phyloP scores from a whole-genome alignment of 2,113 vertebrate species.

The Odobenus rosmarus region DNA sequence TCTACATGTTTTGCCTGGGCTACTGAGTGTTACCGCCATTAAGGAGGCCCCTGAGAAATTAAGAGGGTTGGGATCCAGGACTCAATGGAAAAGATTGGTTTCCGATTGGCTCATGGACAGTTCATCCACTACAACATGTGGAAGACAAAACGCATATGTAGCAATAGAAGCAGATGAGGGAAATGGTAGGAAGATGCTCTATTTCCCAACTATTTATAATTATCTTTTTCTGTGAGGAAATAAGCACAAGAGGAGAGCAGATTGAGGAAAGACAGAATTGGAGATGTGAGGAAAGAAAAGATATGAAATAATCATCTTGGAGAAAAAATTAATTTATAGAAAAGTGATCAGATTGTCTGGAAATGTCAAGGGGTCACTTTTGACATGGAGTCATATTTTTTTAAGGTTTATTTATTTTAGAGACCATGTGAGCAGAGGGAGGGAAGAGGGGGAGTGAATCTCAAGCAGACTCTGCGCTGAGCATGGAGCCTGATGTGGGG shows the following conservation, averaged over 20 bases:
- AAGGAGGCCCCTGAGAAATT: neutral
- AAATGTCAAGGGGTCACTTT: neutral
- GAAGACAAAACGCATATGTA: neutral
- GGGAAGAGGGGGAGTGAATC: neutral
- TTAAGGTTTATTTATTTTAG: neutral
- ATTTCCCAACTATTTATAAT: neutral
- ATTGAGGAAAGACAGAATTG: neutral
- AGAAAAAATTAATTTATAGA: neutral
- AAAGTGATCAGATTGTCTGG: neutral
- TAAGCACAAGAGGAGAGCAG: neutral
- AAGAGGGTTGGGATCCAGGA: neutral
- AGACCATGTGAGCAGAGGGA: neutral
- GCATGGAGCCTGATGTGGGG: neutral
- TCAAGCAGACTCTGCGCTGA: neutral
- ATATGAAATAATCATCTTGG: neutral
- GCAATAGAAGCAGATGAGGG: neutral
- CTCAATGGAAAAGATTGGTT: neutral
- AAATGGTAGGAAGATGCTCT: neutral
- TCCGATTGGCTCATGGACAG: neutral
- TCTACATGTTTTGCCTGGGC: neutral
- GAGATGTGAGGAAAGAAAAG: neutral
- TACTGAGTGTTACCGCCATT: neutral
- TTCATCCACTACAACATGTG: neutral
- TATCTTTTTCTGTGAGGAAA: neutral
- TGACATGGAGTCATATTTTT: neutral